Conservation (phyloP, 2,113 vertebrate species). For the Bucco capensis region DNA sequence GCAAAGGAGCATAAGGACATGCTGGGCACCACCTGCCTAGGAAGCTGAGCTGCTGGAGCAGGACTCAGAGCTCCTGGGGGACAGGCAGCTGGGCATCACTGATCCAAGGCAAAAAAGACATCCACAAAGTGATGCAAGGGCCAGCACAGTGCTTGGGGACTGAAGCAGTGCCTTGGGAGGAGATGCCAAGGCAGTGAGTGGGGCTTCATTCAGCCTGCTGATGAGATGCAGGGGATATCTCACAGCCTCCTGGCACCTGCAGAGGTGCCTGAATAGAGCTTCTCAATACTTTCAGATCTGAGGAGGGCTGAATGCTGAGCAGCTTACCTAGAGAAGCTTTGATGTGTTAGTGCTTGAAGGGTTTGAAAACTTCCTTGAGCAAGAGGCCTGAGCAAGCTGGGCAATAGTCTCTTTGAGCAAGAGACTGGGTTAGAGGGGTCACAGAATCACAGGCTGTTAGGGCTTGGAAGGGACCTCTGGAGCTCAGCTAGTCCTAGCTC, state of each 20-base stretch:
- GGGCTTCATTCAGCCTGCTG: not conserved
- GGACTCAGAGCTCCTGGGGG: not conserved
- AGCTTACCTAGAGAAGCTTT: not conserved
- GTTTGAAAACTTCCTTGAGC: not conserved
- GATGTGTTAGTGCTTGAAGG: not conserved
- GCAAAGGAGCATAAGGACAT: not conserved
- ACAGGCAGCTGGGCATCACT: not conserved
- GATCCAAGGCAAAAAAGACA: not conserved
- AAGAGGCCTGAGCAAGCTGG: not conserved
- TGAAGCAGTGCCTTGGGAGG: not conserved
- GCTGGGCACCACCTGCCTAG: not conserved
- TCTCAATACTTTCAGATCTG: not conserved
- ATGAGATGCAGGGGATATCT: not conserved
- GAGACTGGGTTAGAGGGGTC: not conserved
- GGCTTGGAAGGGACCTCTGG: too few relatives aligned
- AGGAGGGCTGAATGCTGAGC: not conserved
- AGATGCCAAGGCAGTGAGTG: not conserved
- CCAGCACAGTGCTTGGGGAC: not conserved
- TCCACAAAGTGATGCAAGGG: rapidly evolving
- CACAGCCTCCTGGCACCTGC: not conserved
- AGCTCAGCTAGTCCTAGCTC: too few relatives aligned
- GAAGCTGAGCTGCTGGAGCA: not conserved
- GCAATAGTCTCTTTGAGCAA: not conserved
- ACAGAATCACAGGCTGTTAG: too few relatives aligned
- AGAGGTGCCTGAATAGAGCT: not conserved